Evolutionary conservation across 2,797 vertebrate species (phyloP), one percentile per base, ranked within the genome.

Genomic region (Ptychobarbus kaznakovi): DNA sequence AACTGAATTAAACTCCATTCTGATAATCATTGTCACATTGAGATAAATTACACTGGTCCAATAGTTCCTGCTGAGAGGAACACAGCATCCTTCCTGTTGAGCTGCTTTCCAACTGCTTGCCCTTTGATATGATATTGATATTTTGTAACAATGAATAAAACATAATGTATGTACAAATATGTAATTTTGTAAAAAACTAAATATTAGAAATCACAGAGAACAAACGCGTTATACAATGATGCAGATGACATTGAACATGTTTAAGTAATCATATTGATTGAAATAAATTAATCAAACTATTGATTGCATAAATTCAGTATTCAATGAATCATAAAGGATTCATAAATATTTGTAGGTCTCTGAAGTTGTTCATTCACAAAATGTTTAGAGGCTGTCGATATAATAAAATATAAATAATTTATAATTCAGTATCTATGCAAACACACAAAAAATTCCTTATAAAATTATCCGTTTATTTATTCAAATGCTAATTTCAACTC

Each of bases 11-110:
- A 83, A 32, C 46, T 28, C 32, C 22, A 22, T 53, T 32, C 22
- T 75, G 58, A 38, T 40, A 66, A 75, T 83, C 5, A 2, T 38
- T 83, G 81, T 53, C 56, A 65, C 58, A 46, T 18, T 66, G 72
- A 76, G 58, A 22, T 12, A 18, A 38, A 44, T 75, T 70, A 53
- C 3, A 51, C 44, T 51, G 6, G 49, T 68, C 73, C 15, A 68
- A 16, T 32, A 49, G n/a, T 68, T 68, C 42, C n/a, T 42, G 16
- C 10, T 66, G 42, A 65, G n/a, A 65, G 25, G 58, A 79, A 83
- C 77, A 25, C 4, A 53, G 4, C 53, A 61, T 78, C 75, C 53
- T 40, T 42, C 38, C 38, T 63, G 76, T 78, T 63, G 13, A 63
- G n/a, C 18, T 16, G 1, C 13, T 25, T 38, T 61, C 25, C 1